These are phyloP conservation scores for Megaceryle torquata DNA, from an alignment of 2,113 vertebrate genomes.

Conservation along the genomic window DNA sequence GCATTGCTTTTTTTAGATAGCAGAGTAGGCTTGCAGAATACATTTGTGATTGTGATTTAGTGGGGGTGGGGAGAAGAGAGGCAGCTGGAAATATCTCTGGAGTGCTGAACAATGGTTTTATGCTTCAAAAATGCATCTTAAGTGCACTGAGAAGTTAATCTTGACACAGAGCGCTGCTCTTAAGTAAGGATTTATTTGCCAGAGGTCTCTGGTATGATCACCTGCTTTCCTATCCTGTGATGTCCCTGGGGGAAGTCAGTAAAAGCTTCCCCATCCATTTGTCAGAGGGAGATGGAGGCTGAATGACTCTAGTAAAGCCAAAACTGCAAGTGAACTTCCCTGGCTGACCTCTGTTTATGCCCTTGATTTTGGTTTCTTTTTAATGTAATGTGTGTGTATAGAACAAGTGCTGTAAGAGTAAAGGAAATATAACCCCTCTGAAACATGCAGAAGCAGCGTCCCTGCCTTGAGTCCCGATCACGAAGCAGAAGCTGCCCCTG, in stretches of 20 bases:
- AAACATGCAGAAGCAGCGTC: slow-evolving; percentile 67
- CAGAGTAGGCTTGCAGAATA: not conserved
- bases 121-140: not conserved
- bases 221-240: not conserved
- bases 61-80: not conserved
- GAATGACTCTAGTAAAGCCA: not conserved
- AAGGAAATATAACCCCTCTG: slow-evolving; percentile 47
- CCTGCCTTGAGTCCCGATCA: slow-evolving; percentile 58
- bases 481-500: slow-evolving; percentile 78
- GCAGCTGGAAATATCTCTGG: not conserved
- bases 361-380: slow-evolving; percentile 31
- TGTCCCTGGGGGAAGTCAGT: not conserved
- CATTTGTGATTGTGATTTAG: not conserved
- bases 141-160: not conserved
- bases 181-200: not conserved
- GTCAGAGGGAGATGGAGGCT: not conserved
- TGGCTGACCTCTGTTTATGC: not conserved
- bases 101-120: not conserved
- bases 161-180: not conserved
- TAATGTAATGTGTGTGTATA: slow-evolving; percentile 10
- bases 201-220: not conserved
- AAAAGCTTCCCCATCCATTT: not conserved
- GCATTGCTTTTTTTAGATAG: not conserved
- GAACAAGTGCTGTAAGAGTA: slow-evolving; percentile 51
- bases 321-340: not conserved